These are phyloP conservation scores for Neuroterus valhalla DNA, from an alignment of 1,140 invertebrate genomes.

Conservation along the genomic window DNA sequence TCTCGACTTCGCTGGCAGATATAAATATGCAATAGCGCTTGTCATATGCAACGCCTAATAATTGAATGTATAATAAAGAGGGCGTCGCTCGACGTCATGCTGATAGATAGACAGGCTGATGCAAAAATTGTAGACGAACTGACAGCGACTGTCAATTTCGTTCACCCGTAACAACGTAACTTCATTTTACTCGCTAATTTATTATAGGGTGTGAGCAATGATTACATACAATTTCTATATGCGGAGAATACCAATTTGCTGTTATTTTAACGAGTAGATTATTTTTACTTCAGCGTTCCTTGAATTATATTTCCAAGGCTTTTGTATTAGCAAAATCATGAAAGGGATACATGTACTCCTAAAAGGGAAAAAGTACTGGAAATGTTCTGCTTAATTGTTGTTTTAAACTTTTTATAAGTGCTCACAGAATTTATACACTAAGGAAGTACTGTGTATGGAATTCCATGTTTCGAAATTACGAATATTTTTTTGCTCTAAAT, in stretches of 20 bases:
- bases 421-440: too few species aligned
- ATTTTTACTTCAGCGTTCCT: too few species aligned
- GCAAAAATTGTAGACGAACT: conserved; percentile 49
- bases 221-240: conserved; percentile 3
- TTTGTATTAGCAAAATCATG: too few species aligned
- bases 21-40: conserved; percentile 74
- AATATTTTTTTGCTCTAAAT: too few species aligned
- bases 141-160: conserved; percentile 70
- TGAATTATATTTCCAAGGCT: too few species aligned
- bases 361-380: too few species aligned
- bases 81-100: conserved; percentile 69
- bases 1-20: conserved; percentile 59
- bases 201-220: not conserved
- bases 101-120: conserved; percentile 63
- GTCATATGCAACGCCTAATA: conserved; percentile 73
- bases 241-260: not conserved
- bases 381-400: too few species aligned
- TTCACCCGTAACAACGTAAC: conserved; percentile 43
- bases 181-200: not conserved
- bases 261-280: too few species aligned
- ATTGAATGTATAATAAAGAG: conserved; percentile 75
- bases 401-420: too few species aligned
- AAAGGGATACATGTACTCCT: too few species aligned
- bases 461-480: too few species aligned
- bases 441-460: too few species aligned